These are phyloP conservation scores for Aleiodes testaceus DNA, from an alignment of 2,888 invertebrate species.

Conservation along the genomic window DNA sequence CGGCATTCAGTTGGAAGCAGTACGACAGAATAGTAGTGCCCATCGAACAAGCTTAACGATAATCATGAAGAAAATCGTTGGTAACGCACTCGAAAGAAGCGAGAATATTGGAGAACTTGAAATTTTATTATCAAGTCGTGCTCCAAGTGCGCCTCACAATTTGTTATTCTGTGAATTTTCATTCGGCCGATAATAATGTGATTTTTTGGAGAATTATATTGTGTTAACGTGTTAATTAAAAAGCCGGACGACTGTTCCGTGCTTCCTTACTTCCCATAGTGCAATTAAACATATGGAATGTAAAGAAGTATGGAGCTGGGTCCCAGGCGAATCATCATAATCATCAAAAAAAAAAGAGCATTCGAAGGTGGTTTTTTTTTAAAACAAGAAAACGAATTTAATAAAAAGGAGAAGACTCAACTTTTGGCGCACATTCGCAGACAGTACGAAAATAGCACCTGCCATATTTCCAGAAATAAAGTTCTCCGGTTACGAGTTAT, in stretches of 20 bases:
- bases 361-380: no score
- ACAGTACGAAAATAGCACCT: slow-evolving; percentile 63
- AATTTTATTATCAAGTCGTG: neutral
- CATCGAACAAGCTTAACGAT: slow-evolving; percentile 40
- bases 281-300: slow-evolving; percentile 91
- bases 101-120: neutral
- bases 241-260: slow-evolving; percentile 86
- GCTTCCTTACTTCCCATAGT: slow-evolving; percentile 98
- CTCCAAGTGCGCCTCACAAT: slow-evolving; percentile 26
- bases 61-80: slow-evolving; percentile 5
- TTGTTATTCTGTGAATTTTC: no score
- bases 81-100: neutral
- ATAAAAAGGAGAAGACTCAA: no score
- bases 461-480: slow-evolving; percentile 67
- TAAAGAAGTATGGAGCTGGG: slow-evolving; percentile 95
- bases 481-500: slow-evolving; percentile 70
- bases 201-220: neutral
- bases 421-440: slow-evolving; percentile 29
- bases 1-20: slow-evolving; percentile 68
- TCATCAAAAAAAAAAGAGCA: neutral
- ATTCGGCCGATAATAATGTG: no score
- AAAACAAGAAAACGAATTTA: no score
- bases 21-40: slow-evolving; percentile 57
- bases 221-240: slow-evolving; percentile 2
- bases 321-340: slow-evolving; percentile 59